phyloP scores from a whole-genome alignment of 2,888 invertebrate genomes.

The Perithous albicinctus region DNA sequence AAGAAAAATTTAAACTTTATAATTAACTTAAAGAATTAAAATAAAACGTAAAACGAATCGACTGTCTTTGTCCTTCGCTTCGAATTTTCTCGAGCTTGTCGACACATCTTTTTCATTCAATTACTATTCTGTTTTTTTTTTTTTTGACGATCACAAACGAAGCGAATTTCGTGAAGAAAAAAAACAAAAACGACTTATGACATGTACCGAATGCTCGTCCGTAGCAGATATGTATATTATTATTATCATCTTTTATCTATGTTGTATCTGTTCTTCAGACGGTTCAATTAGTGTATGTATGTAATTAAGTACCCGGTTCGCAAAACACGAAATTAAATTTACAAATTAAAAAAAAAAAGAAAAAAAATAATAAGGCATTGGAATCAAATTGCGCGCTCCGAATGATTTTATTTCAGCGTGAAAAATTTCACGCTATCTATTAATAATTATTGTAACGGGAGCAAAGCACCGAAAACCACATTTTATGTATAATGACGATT shows the following conservation, averaged over 20 bases:
- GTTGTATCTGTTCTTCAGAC: constrained; percentile 25
- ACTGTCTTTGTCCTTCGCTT: constrained; percentile 19
- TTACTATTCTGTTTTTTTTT: background rate
- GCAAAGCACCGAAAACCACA: constrained; percentile 27
- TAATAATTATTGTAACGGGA: constrained; percentile 39
- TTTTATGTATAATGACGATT: constrained; percentile 57
- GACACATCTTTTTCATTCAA: background rate
- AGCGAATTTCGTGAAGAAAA: background rate
- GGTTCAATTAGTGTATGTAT: constrained; percentile 34
- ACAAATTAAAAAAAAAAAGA: constrained; percentile 19
- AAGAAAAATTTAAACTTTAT: constrained; percentile 35
- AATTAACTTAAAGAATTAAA: constrained; percentile 21
- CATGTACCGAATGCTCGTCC: constrained; percentile 40
- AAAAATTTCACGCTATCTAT: constrained; percentile 23
- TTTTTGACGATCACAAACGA: constrained; percentile 10
- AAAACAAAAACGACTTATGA: constrained; percentile 23
- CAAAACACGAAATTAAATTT: constrained; percentile 10
- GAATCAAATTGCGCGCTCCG: constrained; percentile 57
- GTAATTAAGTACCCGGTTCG: constrained; percentile 26
- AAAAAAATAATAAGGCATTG: constrained; percentile 36
- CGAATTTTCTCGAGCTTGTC: constrained; percentile 9
- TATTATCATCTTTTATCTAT: constrained; percentile 13
- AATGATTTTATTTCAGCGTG: constrained; percentile 33
- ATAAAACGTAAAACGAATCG: constrained; percentile 25
- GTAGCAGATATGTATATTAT: constrained; percentile 33